Evolutionary conservation across 1,140 invertebrate genomes (phyloP), one percentile per base, ranked within the genome.

Genomic region (Drosophila littoralis): DNA sequence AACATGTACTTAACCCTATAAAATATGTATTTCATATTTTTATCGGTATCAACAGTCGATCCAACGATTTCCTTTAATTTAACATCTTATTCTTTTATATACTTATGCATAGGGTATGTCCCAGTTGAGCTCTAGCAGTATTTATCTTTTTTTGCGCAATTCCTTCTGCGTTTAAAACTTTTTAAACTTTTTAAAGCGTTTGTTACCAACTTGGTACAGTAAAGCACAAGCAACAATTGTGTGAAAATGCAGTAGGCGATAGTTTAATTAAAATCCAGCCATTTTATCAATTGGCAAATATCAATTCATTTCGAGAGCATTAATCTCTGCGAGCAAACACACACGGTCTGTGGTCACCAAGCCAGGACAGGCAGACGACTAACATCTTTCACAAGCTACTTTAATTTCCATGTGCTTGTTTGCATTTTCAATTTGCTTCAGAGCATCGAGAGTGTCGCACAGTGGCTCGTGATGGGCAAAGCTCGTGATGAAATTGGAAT

Each of bases 331-430:
- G 36, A 64, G 70, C 60, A 67, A 64, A 68, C 58, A 40, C 54
- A 64, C 67, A 72, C 61, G 46, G 33, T 40, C 64, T 38, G 28
- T 43, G 12, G 51, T 72, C 17, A 35, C 33, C 54, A 50, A 7
- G 40, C 42, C n/a, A 32, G 9, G 15, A 6, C 36, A 48, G 61
- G 68, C 48, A 77, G 5, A 61, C 55, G 51, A 72, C 35, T 71
- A 68, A 79, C 86, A 75, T 40, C 70, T 61, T 60, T 59, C n/a
- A 54, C 57, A 75, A 75, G 58, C 58, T 63, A 83, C 80, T 83
- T 79, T 66, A 68, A 82, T 88, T 79, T 86, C 36, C 79, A 88
- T 73, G 76, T 86, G 52, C 71, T 78, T 81, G 79, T 82, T 76
- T 82, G 79, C 75, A 43, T 54, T 82, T 76, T 79, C 82, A 59